phyloP scores from a whole-genome alignment of 2,888 invertebrate species.

The Plemyria rubiginata region DNA sequence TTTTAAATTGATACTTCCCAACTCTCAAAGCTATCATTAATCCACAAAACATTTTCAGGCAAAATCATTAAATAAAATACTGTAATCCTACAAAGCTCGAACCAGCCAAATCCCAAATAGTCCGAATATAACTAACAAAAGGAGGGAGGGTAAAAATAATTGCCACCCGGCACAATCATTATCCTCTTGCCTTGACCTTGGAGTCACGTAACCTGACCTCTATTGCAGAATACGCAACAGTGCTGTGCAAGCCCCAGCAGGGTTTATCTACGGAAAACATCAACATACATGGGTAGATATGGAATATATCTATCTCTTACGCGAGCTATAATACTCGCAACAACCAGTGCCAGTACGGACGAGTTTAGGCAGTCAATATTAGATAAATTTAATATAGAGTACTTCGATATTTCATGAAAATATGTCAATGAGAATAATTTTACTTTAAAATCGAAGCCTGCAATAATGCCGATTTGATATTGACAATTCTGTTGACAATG shows the following conservation, averaged over 20 bases:
- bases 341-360: no score
- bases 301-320: background rate
- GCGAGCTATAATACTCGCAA: no score
- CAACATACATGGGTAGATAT: background rate
- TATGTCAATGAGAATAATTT: no score
- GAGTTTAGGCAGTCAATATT: no score
- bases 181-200: conserved; percentile 32
- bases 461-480: no score
- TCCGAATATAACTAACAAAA: conserved; percentile 25
- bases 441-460: no score
- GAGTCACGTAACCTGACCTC: conserved; percentile 14
- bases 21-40: background rate
- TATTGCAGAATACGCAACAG: conserved; percentile 3
- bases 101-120: conserved; percentile 25
- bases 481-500: no score
- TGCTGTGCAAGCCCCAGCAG: background rate
- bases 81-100: conserved; percentile 9
- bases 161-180: conserved; percentile 30
- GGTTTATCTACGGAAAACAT: conserved; percentile 8
- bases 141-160: conserved; percentile 31
- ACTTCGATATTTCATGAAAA: no score
- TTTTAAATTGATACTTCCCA: background rate
- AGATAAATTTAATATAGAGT: no score
- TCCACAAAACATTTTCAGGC: conserved; percentile 8
- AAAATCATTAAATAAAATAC: conserved; percentile 10